Conservation (phyloP, 2,113 vertebrate species). For the Ictidomys tridecemlineatus region DNA sequence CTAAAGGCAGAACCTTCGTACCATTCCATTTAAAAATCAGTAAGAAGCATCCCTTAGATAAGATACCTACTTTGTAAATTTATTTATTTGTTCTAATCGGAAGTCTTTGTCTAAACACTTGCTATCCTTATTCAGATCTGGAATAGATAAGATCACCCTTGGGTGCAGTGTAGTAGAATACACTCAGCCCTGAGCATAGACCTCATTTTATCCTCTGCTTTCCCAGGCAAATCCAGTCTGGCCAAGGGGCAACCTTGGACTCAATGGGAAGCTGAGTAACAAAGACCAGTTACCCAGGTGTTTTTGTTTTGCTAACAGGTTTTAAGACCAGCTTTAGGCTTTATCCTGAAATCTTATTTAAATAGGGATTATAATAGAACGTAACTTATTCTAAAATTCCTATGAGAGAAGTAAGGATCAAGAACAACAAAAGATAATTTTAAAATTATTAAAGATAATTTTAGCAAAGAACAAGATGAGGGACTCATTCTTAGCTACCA, state of each 20-base stretch:
- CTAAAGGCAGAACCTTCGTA: too few species aligned
- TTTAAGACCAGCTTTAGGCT: not conserved
- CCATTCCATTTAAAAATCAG: too few species aligned
- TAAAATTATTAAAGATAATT: not conserved
- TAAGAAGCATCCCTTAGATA: too few species aligned
- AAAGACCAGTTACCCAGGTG: not conserved
- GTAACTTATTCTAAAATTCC: not conserved
- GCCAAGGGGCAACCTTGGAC: not conserved
- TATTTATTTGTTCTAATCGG: too few species aligned
- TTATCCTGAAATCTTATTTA: not conserved
- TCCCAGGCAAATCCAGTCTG: not conserved
- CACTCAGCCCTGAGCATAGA: not conserved
- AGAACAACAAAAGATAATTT: not conserved
- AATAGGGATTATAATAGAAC: not conserved
- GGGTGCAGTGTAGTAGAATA: too few species aligned
- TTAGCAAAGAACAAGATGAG: not conserved
- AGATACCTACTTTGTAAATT: too few species aligned
- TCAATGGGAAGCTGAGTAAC: not conserved
- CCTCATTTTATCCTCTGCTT: not conserved
- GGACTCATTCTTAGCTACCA: not conserved
- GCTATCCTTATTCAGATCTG: not conserved
- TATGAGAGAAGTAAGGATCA: not conserved
- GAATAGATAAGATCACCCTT: not conserved
- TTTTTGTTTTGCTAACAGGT: not conserved
- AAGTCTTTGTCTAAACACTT: not conserved